Percentiles rank a stretch among this genome's conserved stretches.
Evolutionary conservation across 2,888 invertebrate species (phyloP).

Genomic region (Latrodectus hesperus): DNA sequence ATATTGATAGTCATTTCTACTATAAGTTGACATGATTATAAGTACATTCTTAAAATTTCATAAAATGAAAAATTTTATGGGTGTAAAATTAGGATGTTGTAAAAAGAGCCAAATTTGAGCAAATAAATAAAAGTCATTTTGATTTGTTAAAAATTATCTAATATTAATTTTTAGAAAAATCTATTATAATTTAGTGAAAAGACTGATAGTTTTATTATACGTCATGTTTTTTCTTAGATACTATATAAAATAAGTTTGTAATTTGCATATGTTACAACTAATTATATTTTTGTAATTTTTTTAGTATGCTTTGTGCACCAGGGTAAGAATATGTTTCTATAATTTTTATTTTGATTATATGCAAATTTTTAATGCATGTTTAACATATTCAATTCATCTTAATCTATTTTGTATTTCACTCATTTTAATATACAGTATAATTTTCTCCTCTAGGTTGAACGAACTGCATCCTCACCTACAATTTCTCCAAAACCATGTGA

Average conservation of each 20-base stretch:
- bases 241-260: neutral
- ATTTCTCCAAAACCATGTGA: slow-evolving; percentile 67
- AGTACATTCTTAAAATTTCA: too few relatives aligned
- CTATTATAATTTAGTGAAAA: too few relatives aligned
- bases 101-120: too few relatives aligned
- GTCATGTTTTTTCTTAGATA: too few relatives aligned
- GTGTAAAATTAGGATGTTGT: too few relatives aligned
- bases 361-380: neutral
- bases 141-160: too few relatives aligned
- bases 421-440: slow-evolving; percentile 14
- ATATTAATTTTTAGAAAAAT: too few relatives aligned
- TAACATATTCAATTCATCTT: neutral
- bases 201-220: too few relatives aligned
- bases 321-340: neutral
- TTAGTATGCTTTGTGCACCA: slow-evolving; percentile 2
- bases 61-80: too few relatives aligned
- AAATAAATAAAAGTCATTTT: too few relatives aligned
- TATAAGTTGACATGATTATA: too few relatives aligned
- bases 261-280: neutral
- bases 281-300: neutral
- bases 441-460: slow-evolving; percentile 72
- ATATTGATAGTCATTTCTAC: too few relatives aligned
- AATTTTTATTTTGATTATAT: neutral
- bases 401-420: neutral
- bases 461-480: slow-evolving; percentile 72